Conservation (phyloP, 2,888 invertebrate genomes). For the Hololepta plana region DNA sequence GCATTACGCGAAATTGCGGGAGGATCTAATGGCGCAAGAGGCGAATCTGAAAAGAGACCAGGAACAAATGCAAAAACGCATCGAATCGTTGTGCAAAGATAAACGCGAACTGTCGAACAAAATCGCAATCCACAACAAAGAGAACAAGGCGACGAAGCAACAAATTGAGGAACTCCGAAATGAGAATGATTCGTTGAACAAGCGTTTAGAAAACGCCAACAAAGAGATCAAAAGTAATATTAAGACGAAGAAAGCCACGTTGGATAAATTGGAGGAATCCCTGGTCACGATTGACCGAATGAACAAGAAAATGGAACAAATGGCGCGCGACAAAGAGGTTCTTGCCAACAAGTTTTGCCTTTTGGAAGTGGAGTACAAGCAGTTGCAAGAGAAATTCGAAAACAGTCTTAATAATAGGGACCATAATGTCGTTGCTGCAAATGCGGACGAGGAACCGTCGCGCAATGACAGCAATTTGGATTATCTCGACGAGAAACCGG, state of each 20-base stretch:
- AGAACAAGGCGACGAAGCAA: constrained; percentile 19
- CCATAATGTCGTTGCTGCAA: no score
- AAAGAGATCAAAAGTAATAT: constrained; percentile 21
- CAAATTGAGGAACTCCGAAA: constrained; percentile 20
- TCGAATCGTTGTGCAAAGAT: constrained; percentile 17
- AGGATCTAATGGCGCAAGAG: constrained; percentile 17
- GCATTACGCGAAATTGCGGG: constrained; percentile 15
- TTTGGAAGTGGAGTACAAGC: constrained; percentile 17
- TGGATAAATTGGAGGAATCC: constrained; percentile 20
- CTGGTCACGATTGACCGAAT: constrained; percentile 12
- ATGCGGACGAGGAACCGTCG: no score
- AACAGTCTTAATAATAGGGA: no score
- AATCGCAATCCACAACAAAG: constrained; percentile 15
- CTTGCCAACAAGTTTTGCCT: constrained; percentile 17
- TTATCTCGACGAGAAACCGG: no score
- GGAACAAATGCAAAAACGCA: constrained; percentile 16
- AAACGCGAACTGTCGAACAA: constrained; percentile 18
- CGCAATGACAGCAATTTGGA: no score
- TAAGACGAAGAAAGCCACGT: constrained; percentile 18
- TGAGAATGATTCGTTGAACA: constrained; percentile 17
- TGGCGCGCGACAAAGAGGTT: constrained; percentile 17
- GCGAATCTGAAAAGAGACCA: constrained; percentile 18
- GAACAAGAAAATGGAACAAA: constrained; percentile 15
- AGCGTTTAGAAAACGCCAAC: constrained; percentile 19
- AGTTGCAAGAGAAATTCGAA: constrained; percentile 14